Base-by-base conservation (phyloP, 92 coral and sea anemone genomes). In the Porites lobata region DNA sequence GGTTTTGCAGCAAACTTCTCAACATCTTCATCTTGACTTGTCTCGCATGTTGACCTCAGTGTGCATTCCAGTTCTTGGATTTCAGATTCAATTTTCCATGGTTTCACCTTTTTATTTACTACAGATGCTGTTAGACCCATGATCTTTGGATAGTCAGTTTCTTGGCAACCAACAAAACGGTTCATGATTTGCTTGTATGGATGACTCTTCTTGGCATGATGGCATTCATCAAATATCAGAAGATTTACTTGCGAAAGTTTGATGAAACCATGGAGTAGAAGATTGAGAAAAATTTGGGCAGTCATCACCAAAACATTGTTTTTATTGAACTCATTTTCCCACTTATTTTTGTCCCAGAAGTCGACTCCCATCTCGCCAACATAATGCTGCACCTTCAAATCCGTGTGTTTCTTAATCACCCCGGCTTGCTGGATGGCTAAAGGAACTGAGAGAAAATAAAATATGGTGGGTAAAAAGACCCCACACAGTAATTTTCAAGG, bases 331-430 rank as follows among this genome's bases (percentile, higher is more conserved):
- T 96, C 90, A 14, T 92, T 12, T 53, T 81, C 58, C 99, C 99
- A 96, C 6, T 38, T 68, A 22, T 21, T 67, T 57, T 92, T 79
- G 50, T 85, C 65, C 99, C 99, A 98, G 75, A 76, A 94, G 78
- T 98, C 99, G 24, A 98, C 99, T 13, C 94, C 98, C 98, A 95
- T 95, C 26, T 92, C 99, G 10, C 99, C 99, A 43, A 96, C 91
- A 78, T 88, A 98, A 12, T 52, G 81, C 63, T 90, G 79, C 1
- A 98, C 98, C 10, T 81, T 53, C 15, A 98, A 89, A 72, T 94
- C 95, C 2, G 99, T 95, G 86, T 94, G 87, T 1, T 86, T 74
- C 11, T 65, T 80, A 43, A 98, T 95, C 18, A 91, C 99, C 68
- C 85, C 80, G 68, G 95, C 90, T 89, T 98, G 99, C 82, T 98